A percentile compares a stretch with the other conserved stretches of the same genome.
Conservation (phyloP, 92 coral and sea anemone genomes). For the Actinostola sp. region DNA sequence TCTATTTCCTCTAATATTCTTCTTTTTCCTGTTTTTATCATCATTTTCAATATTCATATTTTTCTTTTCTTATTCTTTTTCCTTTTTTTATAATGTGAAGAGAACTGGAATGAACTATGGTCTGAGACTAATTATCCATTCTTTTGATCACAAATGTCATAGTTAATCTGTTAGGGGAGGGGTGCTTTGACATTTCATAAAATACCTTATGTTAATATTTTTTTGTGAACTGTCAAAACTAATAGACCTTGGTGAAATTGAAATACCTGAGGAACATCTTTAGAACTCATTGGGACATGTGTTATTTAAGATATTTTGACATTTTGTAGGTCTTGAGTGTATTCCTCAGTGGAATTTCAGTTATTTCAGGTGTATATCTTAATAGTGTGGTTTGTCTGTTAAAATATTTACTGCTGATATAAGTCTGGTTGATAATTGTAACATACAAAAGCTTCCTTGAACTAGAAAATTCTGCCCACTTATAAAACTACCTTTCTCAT, state of each 20-base stretch:
- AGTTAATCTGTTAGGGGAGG: slow-evolving; percentile 33
- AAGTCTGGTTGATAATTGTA: slow-evolving; percentile 1
- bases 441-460: not conserved
- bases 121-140: slow-evolving; percentile 21
- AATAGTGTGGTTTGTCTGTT: not conserved
- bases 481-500: not conserved
- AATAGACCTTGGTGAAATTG: slow-evolving; percentile 13
- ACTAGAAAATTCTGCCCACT: not conserved
- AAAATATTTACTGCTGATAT: slow-evolving; percentile 3
- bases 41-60: not conserved
- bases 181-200: slow-evolving; percentile 26
- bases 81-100: not conserved
- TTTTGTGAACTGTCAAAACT: slow-evolving; percentile 1
- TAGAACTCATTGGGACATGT: not conserved
- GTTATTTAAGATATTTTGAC: not conserved
- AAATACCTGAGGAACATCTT: slow-evolving; percentile 24
- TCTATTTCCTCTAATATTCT: slow-evolving; percentile 1
- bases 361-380: not conserved
- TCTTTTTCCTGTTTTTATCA: slow-evolving; percentile 1
- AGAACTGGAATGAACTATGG: slow-evolving; percentile 5
- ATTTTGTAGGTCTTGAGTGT: not conserved
- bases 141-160: slow-evolving; percentile 36
- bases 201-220: slow-evolving; percentile 38
- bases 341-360: not conserved
- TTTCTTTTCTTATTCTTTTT: not conserved